Conservation (phyloP, 2,797 vertebrate species). For the Tapera naevia region DNA sequence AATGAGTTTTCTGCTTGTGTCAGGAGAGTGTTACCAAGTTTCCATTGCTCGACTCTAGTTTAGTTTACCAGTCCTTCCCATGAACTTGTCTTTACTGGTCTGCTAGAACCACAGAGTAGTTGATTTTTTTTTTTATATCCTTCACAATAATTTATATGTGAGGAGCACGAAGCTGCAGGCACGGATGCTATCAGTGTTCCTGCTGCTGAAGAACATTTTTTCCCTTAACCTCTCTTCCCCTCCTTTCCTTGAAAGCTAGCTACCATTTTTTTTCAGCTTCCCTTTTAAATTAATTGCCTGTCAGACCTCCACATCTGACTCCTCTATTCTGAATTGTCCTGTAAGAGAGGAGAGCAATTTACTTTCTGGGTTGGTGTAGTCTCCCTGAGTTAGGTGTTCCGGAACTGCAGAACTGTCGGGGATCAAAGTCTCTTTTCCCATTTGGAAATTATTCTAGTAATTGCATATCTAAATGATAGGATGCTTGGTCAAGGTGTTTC, state of each 20-base stretch:
- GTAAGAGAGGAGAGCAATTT: neutral
- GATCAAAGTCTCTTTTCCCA: neutral
- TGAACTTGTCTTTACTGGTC: neutral
- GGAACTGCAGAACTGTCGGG: neutral
- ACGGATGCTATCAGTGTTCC: neutral
- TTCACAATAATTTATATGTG: neutral
- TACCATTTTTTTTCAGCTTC: constrained; percentile 1
- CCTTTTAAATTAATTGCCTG: neutral
- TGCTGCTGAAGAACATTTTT: neutral
- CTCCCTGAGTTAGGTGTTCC: neutral
- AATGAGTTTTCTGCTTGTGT: neutral
- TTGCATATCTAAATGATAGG: neutral
- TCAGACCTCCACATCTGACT: constrained; percentile 18
- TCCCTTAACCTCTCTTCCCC: no score
- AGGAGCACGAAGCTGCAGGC: neutral
- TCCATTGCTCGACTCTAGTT: neutral
- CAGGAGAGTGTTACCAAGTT: neutral
- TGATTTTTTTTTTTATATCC: neutral
- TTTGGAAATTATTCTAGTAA: neutral
- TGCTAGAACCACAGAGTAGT: neutral
- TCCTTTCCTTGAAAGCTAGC: neutral
- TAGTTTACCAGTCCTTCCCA: neutral
- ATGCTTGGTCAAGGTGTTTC: neutral
- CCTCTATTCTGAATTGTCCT: neutral
- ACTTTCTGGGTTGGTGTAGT: neutral